phyloP scores from a whole-genome alignment of 2,113 vertebrate genomes.

The Numenius arquata region DNA sequence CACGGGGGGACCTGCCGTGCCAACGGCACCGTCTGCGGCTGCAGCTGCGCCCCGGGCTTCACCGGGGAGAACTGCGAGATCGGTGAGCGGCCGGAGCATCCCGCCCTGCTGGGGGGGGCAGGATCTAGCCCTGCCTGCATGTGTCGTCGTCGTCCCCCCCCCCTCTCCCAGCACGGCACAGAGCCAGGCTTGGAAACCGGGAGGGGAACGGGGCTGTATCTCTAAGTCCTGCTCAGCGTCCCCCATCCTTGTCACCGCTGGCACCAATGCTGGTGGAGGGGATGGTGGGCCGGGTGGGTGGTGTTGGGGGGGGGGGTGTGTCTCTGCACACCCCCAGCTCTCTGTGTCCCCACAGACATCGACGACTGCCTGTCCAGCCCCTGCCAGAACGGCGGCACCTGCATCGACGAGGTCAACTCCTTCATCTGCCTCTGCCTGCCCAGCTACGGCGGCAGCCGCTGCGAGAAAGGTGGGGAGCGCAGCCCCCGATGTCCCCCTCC shows the following conservation, averaged over 20 bases:
- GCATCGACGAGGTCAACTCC: conserved; percentile 90
- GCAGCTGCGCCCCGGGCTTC: conserved; percentile 88
- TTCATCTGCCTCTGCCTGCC: conserved; percentile 93
- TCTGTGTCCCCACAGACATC: conserved; percentile 49
- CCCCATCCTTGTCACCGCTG: not conserved
- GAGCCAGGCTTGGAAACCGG: not conserved
- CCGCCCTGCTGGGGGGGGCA: too few species aligned
- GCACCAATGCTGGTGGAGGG: not conserved
- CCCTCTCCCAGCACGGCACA: too few species aligned
- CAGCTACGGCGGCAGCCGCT: conserved; percentile 90
- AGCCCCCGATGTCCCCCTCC: fast-evolving
- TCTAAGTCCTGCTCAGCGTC: fast-evolving
- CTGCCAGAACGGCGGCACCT: conserved; percentile 94
- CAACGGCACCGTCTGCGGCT: conserved; percentile 85
- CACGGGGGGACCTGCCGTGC: conserved; percentile 89
- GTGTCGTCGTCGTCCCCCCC: too few species aligned
- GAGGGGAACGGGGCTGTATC: too few species aligned
- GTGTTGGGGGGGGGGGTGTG: not conserved
- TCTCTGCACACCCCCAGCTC: fast-evolving
- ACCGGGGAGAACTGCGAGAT: conserved; percentile 96
- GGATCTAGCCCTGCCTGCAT: not conserved
- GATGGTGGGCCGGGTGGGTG: fast-evolving
- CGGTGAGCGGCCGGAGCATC: conserved; percentile 71
- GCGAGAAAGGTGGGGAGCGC: conserved; percentile 86
- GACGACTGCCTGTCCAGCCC: conserved; percentile 78